Base-by-base conservation (phyloP, 2,797 vertebrate genomes). In the Acanthopagrus latus region DNA sequence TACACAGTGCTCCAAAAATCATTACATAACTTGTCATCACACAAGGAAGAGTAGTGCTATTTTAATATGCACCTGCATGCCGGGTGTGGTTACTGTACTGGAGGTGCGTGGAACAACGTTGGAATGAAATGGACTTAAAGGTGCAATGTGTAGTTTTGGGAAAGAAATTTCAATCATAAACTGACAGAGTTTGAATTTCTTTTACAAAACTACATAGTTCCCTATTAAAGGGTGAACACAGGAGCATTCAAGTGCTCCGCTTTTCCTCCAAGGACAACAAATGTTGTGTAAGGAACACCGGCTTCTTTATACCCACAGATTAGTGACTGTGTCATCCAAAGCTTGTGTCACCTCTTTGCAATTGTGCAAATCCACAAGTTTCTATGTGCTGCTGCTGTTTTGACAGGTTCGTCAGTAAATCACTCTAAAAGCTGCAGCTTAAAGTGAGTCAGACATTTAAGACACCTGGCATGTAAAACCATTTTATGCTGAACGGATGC, bases 1-100 rank as follows among this genome's bases (percentile, higher is more conserved):
- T 56, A 2, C 52, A 2, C 7, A 67, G 54, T 16, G 20, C 21
- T 48, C 17, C 13, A 21, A 18, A 69, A 55, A 23, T 46, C 5
- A 16, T 59, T 47, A 50, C 10, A 63, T 33, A 73, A 73, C 47
- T 64, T 48, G 23, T 51, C 14, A 44, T 64, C 17, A 60, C 18
- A 69, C 17, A 64, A 68, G 33, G 21, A 33, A 54, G 55, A 21
- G 38, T 2, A 7, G 2, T 43, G 1, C 0, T 3, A 0, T 70
- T 64, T 55, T 18, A 41, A 29, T 33, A 70, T 72, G 54, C 20
- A 23, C 25, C 63, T 10, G 23, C 33, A 71, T 12, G 33, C n/a
- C 43, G 21, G 59, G 54, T 52, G 44, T 62, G 55, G 69, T 54
- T 33, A 44, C 10, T 50, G 13, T 27, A 14, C 13, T 38, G 17